These are phyloP conservation scores for western clawed frog (Xenopus tropicalis) DNA, from an alignment of 2,113 vertebrate genomes.

Conservation along the genomic window UCB_Xtro_10.0 CM004443.2:102294501-102295000, in stretches of 20 bases:
- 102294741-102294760: neutral
- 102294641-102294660: neutral
- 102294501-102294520: neutral
- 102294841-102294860: neutral
- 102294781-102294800: too few relatives aligned
- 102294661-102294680: neutral
- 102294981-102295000: neutral
- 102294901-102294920: neutral
- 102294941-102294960: neutral
- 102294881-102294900: neutral
- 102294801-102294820: neutral
- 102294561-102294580: neutral
- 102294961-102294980: neutral
- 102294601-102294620: too few relatives aligned
- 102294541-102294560: neutral
- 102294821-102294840: neutral
- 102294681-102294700: neutral
- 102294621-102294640: too few relatives aligned
- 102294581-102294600: too few relatives aligned
- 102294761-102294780: too few relatives aligned
- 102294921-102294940: neutral
- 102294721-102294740: neutral
- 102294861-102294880: neutral
- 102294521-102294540: neutral
- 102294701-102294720: neutral